A percentile compares a stretch with the other conserved stretches of the same genome.
Evolutionary conservation across 2,888 invertebrate species (phyloP).

Genomic region (Horisme vitalbata): DNA sequence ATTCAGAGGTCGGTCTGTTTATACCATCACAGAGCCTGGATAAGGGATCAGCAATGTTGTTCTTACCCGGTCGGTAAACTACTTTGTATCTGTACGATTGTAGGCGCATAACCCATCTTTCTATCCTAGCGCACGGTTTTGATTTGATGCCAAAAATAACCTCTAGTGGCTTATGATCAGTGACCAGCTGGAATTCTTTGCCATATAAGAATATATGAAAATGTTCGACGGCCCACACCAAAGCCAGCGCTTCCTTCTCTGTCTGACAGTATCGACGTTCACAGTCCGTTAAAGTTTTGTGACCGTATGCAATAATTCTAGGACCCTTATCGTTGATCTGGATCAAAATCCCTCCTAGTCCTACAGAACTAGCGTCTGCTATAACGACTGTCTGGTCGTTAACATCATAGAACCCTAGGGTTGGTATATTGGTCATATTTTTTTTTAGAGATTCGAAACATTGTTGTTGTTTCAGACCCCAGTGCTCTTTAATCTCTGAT

Average conservation of each 20-base stretch:
- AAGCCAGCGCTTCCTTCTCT: conserved; percentile 26
- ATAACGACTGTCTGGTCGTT: not conserved
- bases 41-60: conserved; percentile 43
- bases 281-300: not conserved
- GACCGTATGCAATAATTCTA: not conserved
- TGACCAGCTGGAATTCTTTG: conserved; percentile 41
- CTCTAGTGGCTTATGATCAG: conserved; percentile 53
- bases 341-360: not conserved
- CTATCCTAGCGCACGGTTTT: conserved; percentile 45
- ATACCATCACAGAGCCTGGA: conserved; percentile 26
- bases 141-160: conserved; percentile 42
- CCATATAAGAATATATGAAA: conserved; percentile 37
- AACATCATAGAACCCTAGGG: not conserved
- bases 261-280: conserved; percentile 32
- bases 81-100: conserved; percentile 31
- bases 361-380: not conserved
- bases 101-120: conserved; percentile 32
- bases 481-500: not conserved
- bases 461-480: not conserved
- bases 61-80: conserved; percentile 34
- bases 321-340: not conserved
- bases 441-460: not conserved
- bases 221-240: conserved; percentile 35
- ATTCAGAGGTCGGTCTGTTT: not conserved
- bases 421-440: not conserved